Conservation (phyloP, 2,113 vertebrate genomes). For the Phrynosoma platyrhinos region DNA sequence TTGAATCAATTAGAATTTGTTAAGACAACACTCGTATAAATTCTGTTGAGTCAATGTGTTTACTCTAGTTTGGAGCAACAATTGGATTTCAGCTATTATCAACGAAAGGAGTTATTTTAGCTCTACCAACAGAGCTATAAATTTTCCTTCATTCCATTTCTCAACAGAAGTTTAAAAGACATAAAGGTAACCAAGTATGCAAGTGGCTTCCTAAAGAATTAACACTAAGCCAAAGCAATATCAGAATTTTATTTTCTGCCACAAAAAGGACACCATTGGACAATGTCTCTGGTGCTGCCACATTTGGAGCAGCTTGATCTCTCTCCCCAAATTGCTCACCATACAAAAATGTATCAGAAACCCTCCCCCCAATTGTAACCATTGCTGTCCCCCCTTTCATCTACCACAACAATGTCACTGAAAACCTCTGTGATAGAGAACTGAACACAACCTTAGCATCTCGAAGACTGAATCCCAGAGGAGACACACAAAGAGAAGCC, state of each 20-base stretch:
- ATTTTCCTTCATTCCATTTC: no score
- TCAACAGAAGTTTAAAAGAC: neutral
- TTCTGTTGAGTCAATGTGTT: no score
- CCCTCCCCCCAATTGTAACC: neutral
- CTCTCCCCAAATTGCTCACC: neutral
- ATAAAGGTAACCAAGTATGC: accelerated
- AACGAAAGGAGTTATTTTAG: no score
- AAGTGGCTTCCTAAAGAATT: neutral
- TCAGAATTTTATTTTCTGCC: neutral
- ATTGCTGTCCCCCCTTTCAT: neutral
- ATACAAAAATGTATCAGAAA: neutral
- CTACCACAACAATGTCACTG: neutral
- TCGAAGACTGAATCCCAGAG: neutral
- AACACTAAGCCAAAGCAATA: accelerated
- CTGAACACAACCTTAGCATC: neutral
- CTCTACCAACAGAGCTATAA: no score
- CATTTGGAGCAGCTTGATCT: neutral
- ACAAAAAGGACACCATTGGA: accelerated
- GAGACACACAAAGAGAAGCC: neutral
- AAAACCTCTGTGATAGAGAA: conserved; percentile 1
- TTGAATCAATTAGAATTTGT: no score
- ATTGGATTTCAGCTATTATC: no score
- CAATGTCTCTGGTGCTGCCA: neutral
- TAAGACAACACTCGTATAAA: no score
- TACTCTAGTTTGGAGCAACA: no score